These are phyloP conservation scores for Porites lobata DNA, from an alignment of 92 coral and sea anemone species.

Conservation along the genomic window DNA sequence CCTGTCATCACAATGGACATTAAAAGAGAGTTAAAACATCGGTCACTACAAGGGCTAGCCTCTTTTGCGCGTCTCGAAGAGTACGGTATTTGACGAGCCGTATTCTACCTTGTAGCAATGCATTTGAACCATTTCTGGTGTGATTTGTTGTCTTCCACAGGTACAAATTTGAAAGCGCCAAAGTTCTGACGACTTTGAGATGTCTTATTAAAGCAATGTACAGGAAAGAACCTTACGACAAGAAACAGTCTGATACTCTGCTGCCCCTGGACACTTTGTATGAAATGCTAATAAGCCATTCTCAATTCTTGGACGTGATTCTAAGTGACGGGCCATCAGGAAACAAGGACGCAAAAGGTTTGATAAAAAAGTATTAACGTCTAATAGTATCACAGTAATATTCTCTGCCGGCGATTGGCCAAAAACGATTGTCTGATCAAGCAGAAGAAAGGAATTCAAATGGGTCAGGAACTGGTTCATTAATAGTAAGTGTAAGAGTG, in stretches of 20 bases:
- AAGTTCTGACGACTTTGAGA: slow-evolving; percentile 65
- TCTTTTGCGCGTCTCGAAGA: too few species aligned
- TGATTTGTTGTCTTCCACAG: slow-evolving; percentile 37
- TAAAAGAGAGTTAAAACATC: too few species aligned
- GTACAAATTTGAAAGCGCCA: slow-evolving; percentile 57
- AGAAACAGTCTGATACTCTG: slow-evolving; percentile 7
- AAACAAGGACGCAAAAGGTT: slow-evolving; percentile 55
- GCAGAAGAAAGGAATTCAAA: too few species aligned
- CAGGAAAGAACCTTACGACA: slow-evolving; percentile 20
- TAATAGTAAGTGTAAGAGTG: too few species aligned
- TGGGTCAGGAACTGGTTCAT: too few species aligned
- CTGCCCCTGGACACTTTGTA: slow-evolving; percentile 82
- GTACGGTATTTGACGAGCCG: not conserved
- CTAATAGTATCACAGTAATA: not conserved
- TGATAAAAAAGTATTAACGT: not conserved
- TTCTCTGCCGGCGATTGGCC: too few species aligned
- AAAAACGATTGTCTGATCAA: too few species aligned
- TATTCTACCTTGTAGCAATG: not conserved
- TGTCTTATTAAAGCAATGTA: slow-evolving; percentile 63
- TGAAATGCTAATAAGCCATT: slow-evolving; percentile 88
- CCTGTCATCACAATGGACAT: too few species aligned
- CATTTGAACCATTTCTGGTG: not conserved
- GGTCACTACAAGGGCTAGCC: too few species aligned
- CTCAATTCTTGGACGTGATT: slow-evolving; percentile 84
- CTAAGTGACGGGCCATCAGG: slow-evolving; percentile 33